These are phyloP conservation scores for Myiothlypis coronata DNA, from an alignment of 2,797 vertebrate species.

Conservation along the genomic window DNA sequence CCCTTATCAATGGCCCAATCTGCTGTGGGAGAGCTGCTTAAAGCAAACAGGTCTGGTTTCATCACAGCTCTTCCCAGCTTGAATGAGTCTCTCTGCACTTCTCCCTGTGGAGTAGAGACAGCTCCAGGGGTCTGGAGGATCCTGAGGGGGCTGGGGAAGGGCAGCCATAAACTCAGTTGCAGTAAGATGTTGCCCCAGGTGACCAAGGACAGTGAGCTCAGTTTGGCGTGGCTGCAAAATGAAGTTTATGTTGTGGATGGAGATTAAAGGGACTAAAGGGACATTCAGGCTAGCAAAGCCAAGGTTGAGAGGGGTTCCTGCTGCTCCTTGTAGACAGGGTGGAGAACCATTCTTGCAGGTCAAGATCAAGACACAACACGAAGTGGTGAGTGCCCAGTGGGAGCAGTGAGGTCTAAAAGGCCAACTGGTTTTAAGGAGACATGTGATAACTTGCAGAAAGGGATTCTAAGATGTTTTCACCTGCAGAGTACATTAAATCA, in stretches of 20 bases:
- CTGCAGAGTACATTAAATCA: neutral
- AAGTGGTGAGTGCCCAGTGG: neutral
- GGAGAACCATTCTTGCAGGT: neutral
- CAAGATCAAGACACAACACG: rapidly evolving
- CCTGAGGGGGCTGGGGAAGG: neutral
- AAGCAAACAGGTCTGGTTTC: neutral
- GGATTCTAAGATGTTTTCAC: neutral
- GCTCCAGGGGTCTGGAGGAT: neutral
- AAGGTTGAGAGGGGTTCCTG: neutral
- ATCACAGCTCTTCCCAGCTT: neutral
- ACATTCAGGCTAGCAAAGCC: neutral
- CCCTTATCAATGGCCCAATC: neutral
- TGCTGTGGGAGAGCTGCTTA: neutral
- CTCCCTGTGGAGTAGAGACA: neutral
- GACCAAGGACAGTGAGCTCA: neutral
- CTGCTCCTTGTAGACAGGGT: neutral
- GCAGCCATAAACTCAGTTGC: neutral
- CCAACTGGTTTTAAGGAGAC: neutral
- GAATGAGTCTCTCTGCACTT: no score
- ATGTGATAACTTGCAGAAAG: neutral
- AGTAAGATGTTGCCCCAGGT: neutral
- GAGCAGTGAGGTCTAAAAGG: neutral
- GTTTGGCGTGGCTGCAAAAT: neutral
- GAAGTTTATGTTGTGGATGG: neutral
- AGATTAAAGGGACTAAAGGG: neutral